These are phyloP conservation scores for Salarias fasciatus DNA, from an alignment of 2,797 vertebrate genomes.

Conservation along the genomic window DNA sequence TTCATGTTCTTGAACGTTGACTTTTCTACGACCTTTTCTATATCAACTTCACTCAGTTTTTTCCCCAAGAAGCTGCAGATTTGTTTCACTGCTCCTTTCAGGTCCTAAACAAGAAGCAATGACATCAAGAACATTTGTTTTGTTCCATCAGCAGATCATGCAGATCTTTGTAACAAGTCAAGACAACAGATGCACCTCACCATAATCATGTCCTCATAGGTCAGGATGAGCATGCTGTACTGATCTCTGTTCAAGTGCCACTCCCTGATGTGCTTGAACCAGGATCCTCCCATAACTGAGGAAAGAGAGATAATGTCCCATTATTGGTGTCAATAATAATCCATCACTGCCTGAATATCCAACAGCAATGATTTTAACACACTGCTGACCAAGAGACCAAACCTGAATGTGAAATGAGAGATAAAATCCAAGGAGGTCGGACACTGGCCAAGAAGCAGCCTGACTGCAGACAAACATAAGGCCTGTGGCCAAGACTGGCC, in stretches of 20 bases:
- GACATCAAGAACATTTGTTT: too few species aligned
- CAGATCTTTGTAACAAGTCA: too few species aligned
- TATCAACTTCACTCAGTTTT: slow-evolving; percentile 44
- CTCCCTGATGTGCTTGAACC: slow-evolving; percentile 71
- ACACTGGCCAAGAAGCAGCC: too few species aligned
- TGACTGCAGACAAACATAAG: too few species aligned
- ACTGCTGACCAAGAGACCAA: too few species aligned
- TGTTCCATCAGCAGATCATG: too few species aligned
- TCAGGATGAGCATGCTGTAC: slow-evolving; percentile 73
- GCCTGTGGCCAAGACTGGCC: too few species aligned
- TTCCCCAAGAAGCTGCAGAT: slow-evolving; percentile 64
- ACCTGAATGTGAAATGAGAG: too few species aligned
- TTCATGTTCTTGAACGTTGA: slow-evolving; percentile 73
- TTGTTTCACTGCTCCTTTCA: slow-evolving; percentile 62
- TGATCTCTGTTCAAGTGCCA: slow-evolving; percentile 62
- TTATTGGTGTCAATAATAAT: too few species aligned
- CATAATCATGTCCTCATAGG: slow-evolving; percentile 71
- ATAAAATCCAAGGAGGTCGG: too few species aligned
- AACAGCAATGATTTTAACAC: too few species aligned
- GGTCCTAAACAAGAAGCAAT: slow-evolving; percentile 49
- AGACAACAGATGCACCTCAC: slow-evolving; percentile 33
- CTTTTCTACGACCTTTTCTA: slow-evolving; percentile 59
- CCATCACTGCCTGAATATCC: too few species aligned
- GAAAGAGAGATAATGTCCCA: background rate
- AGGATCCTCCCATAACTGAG: slow-evolving; percentile 55